These are phyloP conservation scores for Agonopterix alstromeriana DNA, from an alignment of 2,888 invertebrate genomes.

Conservation along the genomic window DNA sequence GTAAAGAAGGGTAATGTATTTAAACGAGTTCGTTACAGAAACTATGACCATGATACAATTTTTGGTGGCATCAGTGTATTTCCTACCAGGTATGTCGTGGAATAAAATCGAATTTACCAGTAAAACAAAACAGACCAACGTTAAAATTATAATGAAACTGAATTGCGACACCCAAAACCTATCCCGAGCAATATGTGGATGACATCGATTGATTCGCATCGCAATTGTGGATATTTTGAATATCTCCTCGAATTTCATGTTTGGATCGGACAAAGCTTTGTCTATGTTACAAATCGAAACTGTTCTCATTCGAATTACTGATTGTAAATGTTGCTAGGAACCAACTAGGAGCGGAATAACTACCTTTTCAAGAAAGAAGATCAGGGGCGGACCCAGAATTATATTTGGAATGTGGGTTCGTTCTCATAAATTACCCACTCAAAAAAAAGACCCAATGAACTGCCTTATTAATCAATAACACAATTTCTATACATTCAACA, in stretches of 20 bases:
- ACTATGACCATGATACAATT: conserved; percentile 39
- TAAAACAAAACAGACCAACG: conserved; percentile 13
- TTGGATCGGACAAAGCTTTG: conserved; percentile 7
- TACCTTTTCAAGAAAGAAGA: too few species aligned
- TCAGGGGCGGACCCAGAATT: too few species aligned
- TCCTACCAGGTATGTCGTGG: conserved; percentile 28
- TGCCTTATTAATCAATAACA: too few species aligned
- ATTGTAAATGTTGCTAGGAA: too few species aligned
- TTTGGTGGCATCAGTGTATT: conserved; percentile 37
- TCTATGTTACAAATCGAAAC: too few species aligned
- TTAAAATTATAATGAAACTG: conserved; percentile 14
- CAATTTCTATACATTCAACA: too few species aligned
- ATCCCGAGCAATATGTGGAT: conserved; percentile 26
- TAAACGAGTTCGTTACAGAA: conserved; percentile 29
- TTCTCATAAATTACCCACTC: too few species aligned
- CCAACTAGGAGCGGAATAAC: too few species aligned
- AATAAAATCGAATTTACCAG: conserved; percentile 29
- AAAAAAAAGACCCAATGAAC: too few species aligned
- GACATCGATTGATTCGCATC: conserved; percentile 30
- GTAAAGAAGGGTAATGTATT: conserved; percentile 34
- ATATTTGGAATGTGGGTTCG: too few species aligned
- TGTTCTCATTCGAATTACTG: too few species aligned
- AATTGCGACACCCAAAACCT: conserved; percentile 25
- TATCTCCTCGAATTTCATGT: conserved; percentile 27
- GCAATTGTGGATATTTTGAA: conserved; percentile 26